Evolutionary conservation across 2,888 invertebrate genomes (phyloP).

Genomic region (Cheilosia vernalis): DNA sequence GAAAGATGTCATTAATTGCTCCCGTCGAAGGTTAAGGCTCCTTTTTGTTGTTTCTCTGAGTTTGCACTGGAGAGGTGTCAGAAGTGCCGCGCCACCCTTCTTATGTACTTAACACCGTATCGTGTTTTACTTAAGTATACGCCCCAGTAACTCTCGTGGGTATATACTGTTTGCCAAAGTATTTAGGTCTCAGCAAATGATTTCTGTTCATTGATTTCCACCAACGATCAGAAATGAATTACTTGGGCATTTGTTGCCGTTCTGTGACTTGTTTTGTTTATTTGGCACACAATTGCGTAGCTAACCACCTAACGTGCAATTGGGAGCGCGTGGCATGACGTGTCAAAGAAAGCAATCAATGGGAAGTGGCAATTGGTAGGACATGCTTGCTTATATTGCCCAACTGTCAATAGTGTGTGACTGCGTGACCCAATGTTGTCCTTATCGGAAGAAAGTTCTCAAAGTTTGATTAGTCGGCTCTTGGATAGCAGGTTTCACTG

Average conservation of each 20-base stretch:
- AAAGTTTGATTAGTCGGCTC: no score
- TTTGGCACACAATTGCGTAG: neutral
- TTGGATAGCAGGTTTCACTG: no score
- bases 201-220: conserved; percentile 52
- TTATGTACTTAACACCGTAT: conserved; percentile 7
- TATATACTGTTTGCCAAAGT: conserved; percentile 27
- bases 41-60: conserved; percentile 25
- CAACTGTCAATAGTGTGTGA: no score
- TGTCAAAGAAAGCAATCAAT: no score
- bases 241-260: conserved; percentile 35
- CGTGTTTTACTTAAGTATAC: neutral
- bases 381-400: no score
- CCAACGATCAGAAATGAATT: conserved; percentile 56
- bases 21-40: conserved; percentile 17
- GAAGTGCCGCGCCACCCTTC: conserved; percentile 28
- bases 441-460: no score
- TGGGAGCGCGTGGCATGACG: no score
- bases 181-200: conserved; percentile 16
- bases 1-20: conserved; percentile 69
- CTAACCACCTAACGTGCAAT: no score
- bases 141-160: neutral
- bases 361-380: no score
- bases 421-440: no score
- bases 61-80: conserved; percentile 63
- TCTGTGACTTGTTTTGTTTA: neutral